These are phyloP conservation scores for Thereva nobilitata DNA, from an alignment of 2,888 invertebrate genomes.

Conservation along the genomic window DNA sequence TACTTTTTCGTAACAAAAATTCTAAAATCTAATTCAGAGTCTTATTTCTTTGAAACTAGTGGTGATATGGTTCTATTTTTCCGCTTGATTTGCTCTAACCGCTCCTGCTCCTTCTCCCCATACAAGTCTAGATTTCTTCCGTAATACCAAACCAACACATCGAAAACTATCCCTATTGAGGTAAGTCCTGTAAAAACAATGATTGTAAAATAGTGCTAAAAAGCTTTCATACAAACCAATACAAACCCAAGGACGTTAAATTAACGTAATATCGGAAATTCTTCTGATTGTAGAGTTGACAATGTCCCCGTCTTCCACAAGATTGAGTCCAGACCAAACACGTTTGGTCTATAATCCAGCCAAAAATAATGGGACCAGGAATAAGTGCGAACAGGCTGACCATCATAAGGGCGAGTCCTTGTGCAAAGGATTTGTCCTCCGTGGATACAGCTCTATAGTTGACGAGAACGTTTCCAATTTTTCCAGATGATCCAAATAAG, in stretches of 20 bases:
- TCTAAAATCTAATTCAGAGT: background rate
- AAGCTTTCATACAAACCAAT: background rate
- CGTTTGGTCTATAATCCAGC: slow-evolving; percentile 68
- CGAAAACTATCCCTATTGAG: slow-evolving; percentile 64
- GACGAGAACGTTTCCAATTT: slow-evolving; percentile 68
- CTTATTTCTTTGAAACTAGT: slow-evolving; percentile 19
- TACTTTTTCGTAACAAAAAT: no score
- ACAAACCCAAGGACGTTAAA: slow-evolving; percentile 61
- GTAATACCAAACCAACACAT: slow-evolving; percentile 64
- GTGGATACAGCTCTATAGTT: slow-evolving; percentile 67
- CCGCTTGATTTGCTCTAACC: slow-evolving; percentile 29
- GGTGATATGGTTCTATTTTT: slow-evolving; percentile 28
- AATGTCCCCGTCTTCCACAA: slow-evolving; percentile 67
- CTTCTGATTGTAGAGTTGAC: slow-evolving; percentile 68
- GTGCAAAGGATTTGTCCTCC: slow-evolving; percentile 68
- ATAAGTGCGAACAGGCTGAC: slow-evolving; percentile 68
- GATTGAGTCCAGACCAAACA: slow-evolving; percentile 70
- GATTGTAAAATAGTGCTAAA: background rate
- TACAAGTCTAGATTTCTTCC: slow-evolving; percentile 66
- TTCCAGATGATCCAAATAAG: slow-evolving; percentile 67
- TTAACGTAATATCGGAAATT: slow-evolving; percentile 65
- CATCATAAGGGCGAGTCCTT: slow-evolving; percentile 66
- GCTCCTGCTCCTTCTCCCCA: slow-evolving; percentile 55
- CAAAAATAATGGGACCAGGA: slow-evolving; percentile 70
- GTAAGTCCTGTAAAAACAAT: slow-evolving; percentile 61